A percentile compares a stretch with the other conserved stretches of the same genome.
Conservation (phyloP, 1,140 invertebrate genomes). For the Lithobius niger region DNA sequence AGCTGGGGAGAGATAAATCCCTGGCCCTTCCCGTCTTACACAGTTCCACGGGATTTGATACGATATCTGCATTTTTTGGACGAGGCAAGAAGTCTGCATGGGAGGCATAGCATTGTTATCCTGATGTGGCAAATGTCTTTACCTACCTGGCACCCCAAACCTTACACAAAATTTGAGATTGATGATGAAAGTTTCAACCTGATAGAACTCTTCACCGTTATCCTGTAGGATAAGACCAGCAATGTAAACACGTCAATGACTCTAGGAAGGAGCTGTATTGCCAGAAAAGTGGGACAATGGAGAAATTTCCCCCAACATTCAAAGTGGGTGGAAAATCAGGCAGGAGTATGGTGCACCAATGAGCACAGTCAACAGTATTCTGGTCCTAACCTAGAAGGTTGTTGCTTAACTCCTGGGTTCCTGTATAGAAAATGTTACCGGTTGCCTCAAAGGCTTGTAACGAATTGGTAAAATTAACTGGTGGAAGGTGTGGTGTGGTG, state of each 20-base stretch:
- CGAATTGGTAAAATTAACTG: background rate
- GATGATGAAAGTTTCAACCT: background rate
- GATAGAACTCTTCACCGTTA: background rate
- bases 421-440: background rate
- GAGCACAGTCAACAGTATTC: background rate
- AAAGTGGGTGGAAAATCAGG: background rate
- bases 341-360: too few relatives aligned
- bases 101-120: background rate
- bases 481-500: too few relatives aligned
- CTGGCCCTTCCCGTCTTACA: slow-evolving; percentile 10
- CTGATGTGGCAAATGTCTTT: background rate
- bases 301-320: too few relatives aligned
- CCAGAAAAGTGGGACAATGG: background rate
- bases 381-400: background rate
- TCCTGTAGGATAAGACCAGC: background rate
- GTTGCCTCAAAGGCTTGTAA: background rate
- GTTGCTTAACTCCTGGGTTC: background rate
- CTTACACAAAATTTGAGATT: background rate
- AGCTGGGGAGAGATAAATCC: slow-evolving; percentile 9
- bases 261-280: background rate
- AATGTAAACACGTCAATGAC: background rate
- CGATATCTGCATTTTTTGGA: slow-evolving; percentile 1
- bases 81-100: background rate
- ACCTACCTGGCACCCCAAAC: too few relatives aligned
- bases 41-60: slow-evolving; percentile 8